A percentile compares a stretch with the other conserved stretches of the same genome.
These are phyloP conservation scores for Aquatica leii DNA, from an alignment of 2,888 invertebrate species.

Conservation along the genomic window DNA sequence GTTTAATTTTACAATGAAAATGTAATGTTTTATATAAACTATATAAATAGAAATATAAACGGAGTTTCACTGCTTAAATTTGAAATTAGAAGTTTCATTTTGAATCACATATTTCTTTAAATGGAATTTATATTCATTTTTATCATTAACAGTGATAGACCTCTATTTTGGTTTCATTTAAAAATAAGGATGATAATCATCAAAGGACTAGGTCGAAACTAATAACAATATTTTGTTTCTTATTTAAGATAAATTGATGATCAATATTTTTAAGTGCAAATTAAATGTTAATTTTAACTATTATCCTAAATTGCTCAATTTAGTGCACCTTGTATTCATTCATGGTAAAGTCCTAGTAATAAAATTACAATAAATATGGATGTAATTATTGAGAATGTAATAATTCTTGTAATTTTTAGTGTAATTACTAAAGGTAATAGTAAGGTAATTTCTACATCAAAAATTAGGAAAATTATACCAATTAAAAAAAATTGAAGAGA, in stretches of 20 bases:
- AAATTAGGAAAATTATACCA: slow-evolving; percentile 75
- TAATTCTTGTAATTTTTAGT: slow-evolving; percentile 53
- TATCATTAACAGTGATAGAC: slow-evolving; percentile 75
- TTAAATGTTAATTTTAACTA: slow-evolving; percentile 63
- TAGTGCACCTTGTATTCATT: slow-evolving; percentile 70
- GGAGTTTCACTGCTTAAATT: slow-evolving; percentile 60
- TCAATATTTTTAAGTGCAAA: slow-evolving; percentile 62
- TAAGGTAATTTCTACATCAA: slow-evolving; percentile 76
- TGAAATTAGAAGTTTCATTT: slow-evolving; percentile 72
- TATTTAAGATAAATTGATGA: slow-evolving; percentile 59
- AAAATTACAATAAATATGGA: slow-evolving; percentile 64
- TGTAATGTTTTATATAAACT: slow-evolving; percentile 73
- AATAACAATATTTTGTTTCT: slow-evolving; percentile 62
- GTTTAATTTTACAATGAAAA: slow-evolving; percentile 72
- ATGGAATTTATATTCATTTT: slow-evolving; percentile 65
- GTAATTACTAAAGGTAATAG: slow-evolving; percentile 67
- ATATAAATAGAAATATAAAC: slow-evolving; percentile 68
- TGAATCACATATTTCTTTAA: slow-evolving; percentile 64
- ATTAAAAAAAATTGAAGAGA: slow-evolving; percentile 72
- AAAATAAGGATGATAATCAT: slow-evolving; percentile 61
- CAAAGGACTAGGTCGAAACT: slow-evolving; percentile 65
- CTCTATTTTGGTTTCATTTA: slow-evolving; percentile 62
- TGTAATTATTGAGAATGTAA: slow-evolving; percentile 49
- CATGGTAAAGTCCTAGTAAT: slow-evolving; percentile 64
- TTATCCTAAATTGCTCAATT: slow-evolving; percentile 62